Evolutionary conservation across 35 echinoderm and acorn worm species (phyloP).

Genomic region (Patiria miniata): DNA sequence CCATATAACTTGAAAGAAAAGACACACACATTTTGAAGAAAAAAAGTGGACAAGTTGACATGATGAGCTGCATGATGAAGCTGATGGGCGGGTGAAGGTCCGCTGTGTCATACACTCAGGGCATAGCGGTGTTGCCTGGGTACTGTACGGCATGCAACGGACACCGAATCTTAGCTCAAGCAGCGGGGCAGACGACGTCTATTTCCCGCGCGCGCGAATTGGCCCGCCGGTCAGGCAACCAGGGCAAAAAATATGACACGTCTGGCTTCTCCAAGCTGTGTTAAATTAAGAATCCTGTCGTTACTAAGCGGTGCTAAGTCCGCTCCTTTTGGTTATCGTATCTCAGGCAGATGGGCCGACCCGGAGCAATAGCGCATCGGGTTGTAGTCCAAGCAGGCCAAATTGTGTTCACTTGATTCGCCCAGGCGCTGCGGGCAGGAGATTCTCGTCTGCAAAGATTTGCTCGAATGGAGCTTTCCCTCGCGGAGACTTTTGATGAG

Average conservation of each 20-base stretch:
- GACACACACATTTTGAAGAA: not conserved
- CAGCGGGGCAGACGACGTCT: conserved; percentile 9
- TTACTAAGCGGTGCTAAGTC: conserved; percentile 18
- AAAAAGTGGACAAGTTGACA: not conserved
- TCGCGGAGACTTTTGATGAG: conserved; percentile 12
- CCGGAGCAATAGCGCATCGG: conserved; percentile 17
- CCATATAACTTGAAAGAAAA: conserved; percentile 3
- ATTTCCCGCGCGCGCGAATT: conserved; percentile 26
- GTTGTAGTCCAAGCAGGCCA: not conserved
- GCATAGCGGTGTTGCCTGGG: not conserved
- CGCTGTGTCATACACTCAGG: conserved; percentile 5
- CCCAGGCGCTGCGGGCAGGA: not conserved
- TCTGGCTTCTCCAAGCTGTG: conserved; percentile 3
- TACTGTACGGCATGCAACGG: not conserved
- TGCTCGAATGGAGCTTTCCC: conserved; percentile 4
- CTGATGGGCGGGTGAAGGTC: conserved; percentile 15
- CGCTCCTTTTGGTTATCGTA: conserved; percentile 2
- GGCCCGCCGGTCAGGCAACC: conserved; percentile 18
- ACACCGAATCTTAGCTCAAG: not conserved
- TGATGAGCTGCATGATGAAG: not conserved
- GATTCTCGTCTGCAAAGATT: conserved; percentile 28
- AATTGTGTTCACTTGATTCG: conserved; percentile 21
- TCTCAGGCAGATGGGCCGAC: conserved; percentile 8
- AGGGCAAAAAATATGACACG: conserved; percentile 30
- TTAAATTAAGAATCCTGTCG: conserved; percentile 7